These are phyloP conservation scores for Saturnia japonica DNA, from an alignment of 2,888 invertebrate genomes.

Conservation along the genomic window DNA sequence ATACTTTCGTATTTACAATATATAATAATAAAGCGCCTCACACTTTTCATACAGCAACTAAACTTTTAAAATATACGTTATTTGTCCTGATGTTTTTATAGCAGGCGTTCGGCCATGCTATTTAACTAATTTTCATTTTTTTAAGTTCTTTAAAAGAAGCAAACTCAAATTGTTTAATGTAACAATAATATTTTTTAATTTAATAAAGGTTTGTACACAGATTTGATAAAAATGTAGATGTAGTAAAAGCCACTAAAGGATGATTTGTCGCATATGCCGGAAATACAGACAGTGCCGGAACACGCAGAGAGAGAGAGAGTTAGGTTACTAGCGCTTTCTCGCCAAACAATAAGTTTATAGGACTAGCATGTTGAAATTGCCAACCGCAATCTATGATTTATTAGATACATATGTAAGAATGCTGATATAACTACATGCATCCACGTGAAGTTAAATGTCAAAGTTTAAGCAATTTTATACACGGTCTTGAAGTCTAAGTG, in stretches of 20 bases:
- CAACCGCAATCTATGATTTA: conserved; percentile 42
- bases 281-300: conserved; percentile 50
- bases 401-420: conserved; percentile 5
- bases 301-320: conserved; percentile 26
- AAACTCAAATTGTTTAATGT: too few relatives aligned
- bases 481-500: background rate
- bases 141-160: too few relatives aligned
- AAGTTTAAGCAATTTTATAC: background rate
- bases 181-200: too few relatives aligned
- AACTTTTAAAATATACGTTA: too few relatives aligned
- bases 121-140: too few relatives aligned
- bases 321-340: conserved; percentile 44
- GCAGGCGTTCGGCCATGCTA: too few relatives aligned
- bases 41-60: too few relatives aligned
- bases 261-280: conserved; percentile 27
- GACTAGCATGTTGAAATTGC: conserved; percentile 46
- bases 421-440: conserved; percentile 1
- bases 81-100: too few relatives aligned
- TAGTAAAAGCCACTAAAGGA: background rate
- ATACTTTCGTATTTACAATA: too few relatives aligned
- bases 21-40: too few relatives aligned
- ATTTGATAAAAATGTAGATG: too few relatives aligned
- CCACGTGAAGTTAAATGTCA: background rate
- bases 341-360: conserved; percentile 57
- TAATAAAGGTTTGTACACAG: too few relatives aligned